A percentile compares a stretch with the other conserved stretches of the same genome.
These are phyloP conservation scores for Saccopteryx bilineata DNA, from an alignment of 2,113 vertebrate genomes.

Conservation along the genomic window DNA sequence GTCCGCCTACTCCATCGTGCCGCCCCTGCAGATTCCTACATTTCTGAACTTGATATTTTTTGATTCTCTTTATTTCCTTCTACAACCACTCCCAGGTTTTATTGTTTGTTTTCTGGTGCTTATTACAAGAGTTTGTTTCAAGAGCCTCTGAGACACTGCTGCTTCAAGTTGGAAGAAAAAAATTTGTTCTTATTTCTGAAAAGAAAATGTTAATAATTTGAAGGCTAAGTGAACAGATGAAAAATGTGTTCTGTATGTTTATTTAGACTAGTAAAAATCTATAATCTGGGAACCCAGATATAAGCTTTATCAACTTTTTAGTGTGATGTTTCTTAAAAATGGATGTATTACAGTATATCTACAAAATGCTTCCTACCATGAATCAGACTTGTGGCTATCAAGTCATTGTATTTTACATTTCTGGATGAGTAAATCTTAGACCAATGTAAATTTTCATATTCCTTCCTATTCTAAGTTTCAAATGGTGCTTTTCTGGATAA, in stretches of 20 bases:
- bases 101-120: neutral
- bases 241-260: slow-evolving; percentile 16
- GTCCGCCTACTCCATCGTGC: no score
- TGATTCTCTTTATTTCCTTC: slow-evolving; percentile 31
- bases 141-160: neutral
- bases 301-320: slow-evolving; percentile 50
- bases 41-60: neutral
- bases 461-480: slow-evolving; percentile 36
- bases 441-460: slow-evolving; percentile 28
- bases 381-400: neutral
- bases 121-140: slow-evolving; percentile 43
- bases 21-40: no score
- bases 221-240: neutral
- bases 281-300: slow-evolving; percentile 25
- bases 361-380: neutral
- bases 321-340: slow-evolving; percentile 34
- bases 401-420: neutral
- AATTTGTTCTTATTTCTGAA: slow-evolving; percentile 24
- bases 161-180: slow-evolving; percentile 51
- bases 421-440: slow-evolving; percentile 28
- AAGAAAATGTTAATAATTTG: slow-evolving; percentile 43
- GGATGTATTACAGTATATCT: slow-evolving; percentile 16
- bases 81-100: neutral
- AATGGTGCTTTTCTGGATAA: neutral
- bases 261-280: neutral